Evolutionary conservation across 2,888 invertebrate genomes (phyloP).

Genomic region (Prosopocoilus inquinatus): DNA sequence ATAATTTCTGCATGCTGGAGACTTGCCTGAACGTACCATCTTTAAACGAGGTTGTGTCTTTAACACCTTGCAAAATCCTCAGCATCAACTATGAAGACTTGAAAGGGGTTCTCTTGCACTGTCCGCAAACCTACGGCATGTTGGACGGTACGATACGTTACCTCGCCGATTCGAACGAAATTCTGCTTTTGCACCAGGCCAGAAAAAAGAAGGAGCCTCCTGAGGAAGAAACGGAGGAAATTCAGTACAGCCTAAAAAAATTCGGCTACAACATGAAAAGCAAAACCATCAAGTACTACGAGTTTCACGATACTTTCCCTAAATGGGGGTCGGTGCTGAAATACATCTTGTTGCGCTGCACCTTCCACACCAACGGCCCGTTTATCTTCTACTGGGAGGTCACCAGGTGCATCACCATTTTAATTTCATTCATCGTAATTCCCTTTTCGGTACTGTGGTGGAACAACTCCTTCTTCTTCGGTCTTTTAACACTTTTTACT

Average conservation of each 20-base stretch:
- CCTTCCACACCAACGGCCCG: slow-evolving; percentile 25
- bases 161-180: no score
- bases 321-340: slow-evolving; percentile 5
- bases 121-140: slow-evolving; percentile 1
- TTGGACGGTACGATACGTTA: no score
- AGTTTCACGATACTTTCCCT: slow-evolving; percentile 12
- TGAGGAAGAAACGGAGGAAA: no score
- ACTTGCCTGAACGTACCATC: slow-evolving; percentile 25
- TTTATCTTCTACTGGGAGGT: slow-evolving; percentile 32
- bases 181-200: no score
- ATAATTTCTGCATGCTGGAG: slow-evolving; percentile 26
- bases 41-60: slow-evolving; percentile 24
- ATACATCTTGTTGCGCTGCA: slow-evolving; percentile 18
- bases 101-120: background rate
- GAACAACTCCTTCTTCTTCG: background rate
- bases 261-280: background rate
- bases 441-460: slow-evolving; percentile 14
- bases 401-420: slow-evolving; percentile 19
- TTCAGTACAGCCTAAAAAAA: background rate
- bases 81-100: slow-evolving; percentile 11
- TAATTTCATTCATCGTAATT: slow-evolving; percentile 19
- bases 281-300: slow-evolving; percentile 2
- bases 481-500: slow-evolving; percentile 9
- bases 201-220: no score
- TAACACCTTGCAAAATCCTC: slow-evolving; percentile 27